Percentiles rank a stretch among this genome's conserved stretches.
Conservation (phyloP, 2,113 vertebrate genomes). For the Phalacrocorax aristotelis region DNA sequence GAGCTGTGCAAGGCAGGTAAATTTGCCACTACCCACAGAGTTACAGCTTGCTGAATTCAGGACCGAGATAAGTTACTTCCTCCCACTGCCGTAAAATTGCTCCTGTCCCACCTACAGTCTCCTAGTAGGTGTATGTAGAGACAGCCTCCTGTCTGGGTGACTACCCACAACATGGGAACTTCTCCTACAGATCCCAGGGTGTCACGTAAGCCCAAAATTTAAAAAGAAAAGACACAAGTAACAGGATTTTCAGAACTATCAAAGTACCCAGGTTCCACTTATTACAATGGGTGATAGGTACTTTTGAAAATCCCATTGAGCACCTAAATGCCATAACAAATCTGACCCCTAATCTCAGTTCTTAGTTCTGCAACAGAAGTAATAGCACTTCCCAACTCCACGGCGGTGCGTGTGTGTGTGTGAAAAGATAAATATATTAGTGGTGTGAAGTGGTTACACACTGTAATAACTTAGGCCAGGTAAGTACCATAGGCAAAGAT, state of each 20-base stretch:
- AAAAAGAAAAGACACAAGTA: not conserved
- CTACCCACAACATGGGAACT: not conserved
- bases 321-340: conserved; percentile 43
- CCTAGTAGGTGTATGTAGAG: not conserved
- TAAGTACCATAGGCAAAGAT: not conserved
- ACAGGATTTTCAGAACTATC: not conserved
- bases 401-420: not conserved
- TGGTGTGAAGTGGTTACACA: not conserved
- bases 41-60: not conserved
- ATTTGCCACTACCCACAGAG: not conserved
- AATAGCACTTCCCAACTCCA: not conserved
- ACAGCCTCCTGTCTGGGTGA: not conserved
- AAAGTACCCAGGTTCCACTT: not conserved
- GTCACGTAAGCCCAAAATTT: not conserved
- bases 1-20: not conserved
- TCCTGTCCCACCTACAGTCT: not conserved
- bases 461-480: not conserved
- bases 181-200: not conserved
- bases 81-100: not conserved
- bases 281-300: not conserved
- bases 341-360: conserved; percentile 42
- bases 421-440: conserved; percentile 9
- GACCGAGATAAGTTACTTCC: not conserved
- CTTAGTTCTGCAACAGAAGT: conserved; percentile 39
- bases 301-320: conserved; percentile 45